Conservation (phyloP, 2,888 invertebrate species). For the Belgica antarctica region DNA sequence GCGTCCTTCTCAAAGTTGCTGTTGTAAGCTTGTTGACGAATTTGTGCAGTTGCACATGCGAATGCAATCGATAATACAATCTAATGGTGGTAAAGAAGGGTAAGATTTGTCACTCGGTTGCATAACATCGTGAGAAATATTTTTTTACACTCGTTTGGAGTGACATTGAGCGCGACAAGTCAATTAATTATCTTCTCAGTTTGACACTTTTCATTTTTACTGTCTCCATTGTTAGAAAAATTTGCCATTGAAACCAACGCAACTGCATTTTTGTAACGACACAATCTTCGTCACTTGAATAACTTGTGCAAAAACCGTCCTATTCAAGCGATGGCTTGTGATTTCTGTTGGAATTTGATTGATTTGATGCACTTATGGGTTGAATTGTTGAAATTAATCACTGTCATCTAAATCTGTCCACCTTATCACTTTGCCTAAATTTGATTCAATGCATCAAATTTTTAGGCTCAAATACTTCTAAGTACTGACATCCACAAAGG, state of each 20-base stretch:
- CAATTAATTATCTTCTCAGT: too few species aligned
- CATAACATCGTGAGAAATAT: background rate
- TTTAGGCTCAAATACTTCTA: too few species aligned
- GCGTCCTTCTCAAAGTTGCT: slow-evolving; percentile 52
- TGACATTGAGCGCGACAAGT: slow-evolving; percentile 7
- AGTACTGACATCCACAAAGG: too few species aligned
- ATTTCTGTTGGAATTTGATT: too few species aligned
- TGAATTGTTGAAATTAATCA: too few species aligned
- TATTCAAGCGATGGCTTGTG: too few species aligned
- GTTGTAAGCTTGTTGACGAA: slow-evolving; percentile 50
- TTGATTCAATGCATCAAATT: too few species aligned
- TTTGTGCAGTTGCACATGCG: slow-evolving; percentile 51
- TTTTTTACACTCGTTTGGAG: background rate
- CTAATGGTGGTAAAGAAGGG: background rate
- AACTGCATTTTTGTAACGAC: background rate
- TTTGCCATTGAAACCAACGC: background rate
- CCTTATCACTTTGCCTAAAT: too few species aligned
- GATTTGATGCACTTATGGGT: too few species aligned
- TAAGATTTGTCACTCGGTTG: slow-evolving; percentile 16
- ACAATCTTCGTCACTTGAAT: too few species aligned
- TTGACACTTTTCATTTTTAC: background rate
- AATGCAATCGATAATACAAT: slow-evolving; percentile 31
- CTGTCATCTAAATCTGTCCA: too few species aligned
- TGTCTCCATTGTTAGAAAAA: background rate
- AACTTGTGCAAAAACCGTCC: too few species aligned